Percentiles rank a stretch among this genome's conserved stretches.
These are phyloP conservation scores for Ichneumoninae sp. DNA, from an alignment of 2,888 invertebrate genomes.

Conservation along the genomic window DNA sequence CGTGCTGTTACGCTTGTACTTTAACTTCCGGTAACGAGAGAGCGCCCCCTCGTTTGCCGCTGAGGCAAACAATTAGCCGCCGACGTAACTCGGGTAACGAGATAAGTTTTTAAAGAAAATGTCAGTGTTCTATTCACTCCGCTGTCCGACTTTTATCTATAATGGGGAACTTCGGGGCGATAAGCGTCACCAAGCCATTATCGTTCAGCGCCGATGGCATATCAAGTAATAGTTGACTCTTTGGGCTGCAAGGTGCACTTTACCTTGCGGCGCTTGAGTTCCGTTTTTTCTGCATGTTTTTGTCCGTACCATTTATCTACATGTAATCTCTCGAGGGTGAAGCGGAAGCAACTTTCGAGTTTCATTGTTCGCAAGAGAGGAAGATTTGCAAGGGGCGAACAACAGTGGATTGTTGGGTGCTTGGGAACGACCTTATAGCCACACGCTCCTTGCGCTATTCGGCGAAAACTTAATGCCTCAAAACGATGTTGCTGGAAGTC, in stretches of 20 bases:
- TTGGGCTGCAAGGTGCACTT: background rate
- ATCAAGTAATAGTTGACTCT: background rate
- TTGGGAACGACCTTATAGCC: background rate
- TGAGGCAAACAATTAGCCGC: constrained; percentile 58
- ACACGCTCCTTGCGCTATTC: background rate
- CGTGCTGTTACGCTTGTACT: constrained; percentile 14
- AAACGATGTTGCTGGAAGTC: background rate
- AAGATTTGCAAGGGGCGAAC: too few relatives aligned
- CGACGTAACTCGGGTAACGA: constrained; percentile 56
- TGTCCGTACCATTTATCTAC: too few relatives aligned
- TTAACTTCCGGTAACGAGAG: constrained; percentile 23
- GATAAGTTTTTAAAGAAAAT: constrained; percentile 58
- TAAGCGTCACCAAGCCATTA: constrained; percentile 23
- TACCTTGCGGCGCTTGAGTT: background rate
- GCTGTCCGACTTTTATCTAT: background rate
- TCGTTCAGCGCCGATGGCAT: constrained; percentile 15
- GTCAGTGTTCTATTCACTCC: constrained; percentile 21
- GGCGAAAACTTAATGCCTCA: background rate
- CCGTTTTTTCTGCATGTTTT: too few relatives aligned
- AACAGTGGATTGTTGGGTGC: background rate
- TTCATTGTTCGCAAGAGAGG: background rate
- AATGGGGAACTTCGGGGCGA: background rate
- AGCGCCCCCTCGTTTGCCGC: background rate
- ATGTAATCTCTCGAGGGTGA: background rate
- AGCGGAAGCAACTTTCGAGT: background rate